Evolutionary conservation across 1,140 invertebrate species (phyloP).

Genomic region (Drosophila micromelanica): DNA sequence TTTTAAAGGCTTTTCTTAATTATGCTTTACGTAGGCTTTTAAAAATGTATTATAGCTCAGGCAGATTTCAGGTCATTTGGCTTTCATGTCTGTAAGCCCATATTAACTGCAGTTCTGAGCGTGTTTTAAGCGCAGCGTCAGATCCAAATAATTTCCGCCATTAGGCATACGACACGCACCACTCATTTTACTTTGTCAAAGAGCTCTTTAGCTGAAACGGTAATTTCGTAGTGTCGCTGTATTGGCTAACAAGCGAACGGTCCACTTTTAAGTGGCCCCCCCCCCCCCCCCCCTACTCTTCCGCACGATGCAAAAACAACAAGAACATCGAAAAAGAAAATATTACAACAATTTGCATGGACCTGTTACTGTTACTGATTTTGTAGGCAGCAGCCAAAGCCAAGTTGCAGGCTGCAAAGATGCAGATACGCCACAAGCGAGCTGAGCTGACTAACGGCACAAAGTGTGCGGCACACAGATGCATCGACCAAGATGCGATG

Average conservation of each 20-base stretch:
- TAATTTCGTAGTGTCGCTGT: slow-evolving; percentile 35
- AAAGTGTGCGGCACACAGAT: slow-evolving; percentile 59
- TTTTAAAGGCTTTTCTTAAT: too few species aligned
- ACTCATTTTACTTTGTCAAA: slow-evolving; percentile 43
- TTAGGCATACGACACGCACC: slow-evolving; percentile 46
- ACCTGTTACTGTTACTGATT: slow-evolving; percentile 78
- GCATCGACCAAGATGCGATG: slow-evolving; percentile 25
- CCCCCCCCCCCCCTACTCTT: too few species aligned
- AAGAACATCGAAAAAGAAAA: slow-evolving; percentile 37
- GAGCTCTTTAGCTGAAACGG: slow-evolving; percentile 29
- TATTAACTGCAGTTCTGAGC: slow-evolving; percentile 7
- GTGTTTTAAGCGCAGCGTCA: slow-evolving; percentile 1
- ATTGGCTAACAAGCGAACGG: slow-evolving; percentile 49
- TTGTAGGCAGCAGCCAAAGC: slow-evolving; percentile 20
- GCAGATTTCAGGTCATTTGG: background rate
- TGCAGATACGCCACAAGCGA: slow-evolving; percentile 75
- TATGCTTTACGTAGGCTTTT: too few species aligned
- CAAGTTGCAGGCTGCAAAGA: slow-evolving; percentile 62
- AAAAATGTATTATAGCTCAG: background rate
- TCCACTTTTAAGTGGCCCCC: slow-evolving; percentile 36
- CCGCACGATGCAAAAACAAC: slow-evolving; percentile 23
- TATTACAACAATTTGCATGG: slow-evolving; percentile 81
- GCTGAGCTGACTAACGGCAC: slow-evolving; percentile 60
- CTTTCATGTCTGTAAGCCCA: slow-evolving; percentile 1
- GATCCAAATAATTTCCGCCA: slow-evolving; percentile 39